A percentile compares a stretch with the other conserved stretches of the same genome.
Conservation (phyloP, 1,140 invertebrate genomes). For the Formica selysi region DNA sequence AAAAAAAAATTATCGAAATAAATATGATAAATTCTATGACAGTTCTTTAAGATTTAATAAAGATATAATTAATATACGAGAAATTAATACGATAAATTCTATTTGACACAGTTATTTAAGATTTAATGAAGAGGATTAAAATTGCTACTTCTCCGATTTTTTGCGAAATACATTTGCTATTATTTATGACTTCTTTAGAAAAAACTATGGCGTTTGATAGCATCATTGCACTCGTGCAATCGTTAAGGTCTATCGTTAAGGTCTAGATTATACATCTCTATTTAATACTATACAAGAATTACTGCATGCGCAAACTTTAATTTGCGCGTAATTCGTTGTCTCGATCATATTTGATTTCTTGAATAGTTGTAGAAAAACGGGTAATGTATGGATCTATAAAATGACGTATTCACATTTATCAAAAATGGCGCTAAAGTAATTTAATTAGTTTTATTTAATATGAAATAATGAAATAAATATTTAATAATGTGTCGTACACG, state of each 20-base stretch:
- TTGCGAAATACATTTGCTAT: not conserved
- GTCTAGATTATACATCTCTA: slow-evolving; percentile 13
- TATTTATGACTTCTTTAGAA: not conserved
- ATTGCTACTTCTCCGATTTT: not conserved
- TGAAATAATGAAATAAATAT: too few relatives aligned
- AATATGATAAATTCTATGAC: slow-evolving; percentile 1
- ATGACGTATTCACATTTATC: not conserved
- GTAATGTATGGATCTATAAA: not conserved
- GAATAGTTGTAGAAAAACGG: slow-evolving; percentile 47
- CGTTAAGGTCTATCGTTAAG: not conserved
- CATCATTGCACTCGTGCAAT: not conserved
- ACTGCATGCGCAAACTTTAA: slow-evolving; percentile 13
- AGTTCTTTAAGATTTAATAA: not conserved
- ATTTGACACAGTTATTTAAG: not conserved
- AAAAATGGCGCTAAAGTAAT: not conserved
- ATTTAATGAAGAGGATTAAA: not conserved
- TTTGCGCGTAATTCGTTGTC: slow-evolving; percentile 58
- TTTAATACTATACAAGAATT: slow-evolving; percentile 42
- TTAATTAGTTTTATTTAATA: not conserved
- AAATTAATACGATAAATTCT: slow-evolving; percentile 4
- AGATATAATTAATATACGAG: not conserved
- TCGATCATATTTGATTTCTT: slow-evolving; percentile 53
- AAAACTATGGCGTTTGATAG: not conserved
- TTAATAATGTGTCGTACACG: not conserved
- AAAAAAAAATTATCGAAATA: slow-evolving; percentile 1